These are phyloP conservation scores for Paratilapia polleni DNA, from an alignment of 2,113 vertebrate genomes.

Conservation along the genomic window DNA sequence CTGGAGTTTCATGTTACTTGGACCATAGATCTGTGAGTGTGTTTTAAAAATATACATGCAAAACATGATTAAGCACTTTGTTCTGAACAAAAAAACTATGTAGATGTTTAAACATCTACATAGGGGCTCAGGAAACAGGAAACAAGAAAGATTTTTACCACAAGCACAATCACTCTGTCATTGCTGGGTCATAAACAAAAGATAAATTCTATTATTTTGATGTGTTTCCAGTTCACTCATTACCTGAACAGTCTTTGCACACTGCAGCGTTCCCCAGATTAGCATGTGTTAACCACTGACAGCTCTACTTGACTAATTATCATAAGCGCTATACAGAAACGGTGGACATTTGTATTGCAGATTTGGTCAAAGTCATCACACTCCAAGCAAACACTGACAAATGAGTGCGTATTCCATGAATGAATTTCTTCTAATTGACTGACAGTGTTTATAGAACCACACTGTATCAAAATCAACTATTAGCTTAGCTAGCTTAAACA, in stretches of 20 bases:
- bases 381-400: fast-evolving
- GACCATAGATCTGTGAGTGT: background rate
- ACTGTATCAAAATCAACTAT: background rate
- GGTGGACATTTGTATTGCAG: background rate
- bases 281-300: background rate
- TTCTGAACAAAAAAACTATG: too few species aligned
- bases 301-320: background rate
- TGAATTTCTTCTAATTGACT: background rate
- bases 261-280: background rate
- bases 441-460: background rate
- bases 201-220: background rate
- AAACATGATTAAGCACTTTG: too few species aligned
- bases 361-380: background rate
- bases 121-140: too few species aligned
- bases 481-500: background rate
- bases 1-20: background rate
- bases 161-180: background rate
- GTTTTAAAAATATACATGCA: too few species aligned
- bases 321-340: background rate
- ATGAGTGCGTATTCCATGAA: background rate
- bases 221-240: background rate
- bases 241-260: background rate
- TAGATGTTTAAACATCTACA: background rate
- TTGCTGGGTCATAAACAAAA: background rate
- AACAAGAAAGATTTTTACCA: background rate